phyloP scores from a whole-genome alignment of 2,888 invertebrate species.

The Athalia cordata region DNA sequence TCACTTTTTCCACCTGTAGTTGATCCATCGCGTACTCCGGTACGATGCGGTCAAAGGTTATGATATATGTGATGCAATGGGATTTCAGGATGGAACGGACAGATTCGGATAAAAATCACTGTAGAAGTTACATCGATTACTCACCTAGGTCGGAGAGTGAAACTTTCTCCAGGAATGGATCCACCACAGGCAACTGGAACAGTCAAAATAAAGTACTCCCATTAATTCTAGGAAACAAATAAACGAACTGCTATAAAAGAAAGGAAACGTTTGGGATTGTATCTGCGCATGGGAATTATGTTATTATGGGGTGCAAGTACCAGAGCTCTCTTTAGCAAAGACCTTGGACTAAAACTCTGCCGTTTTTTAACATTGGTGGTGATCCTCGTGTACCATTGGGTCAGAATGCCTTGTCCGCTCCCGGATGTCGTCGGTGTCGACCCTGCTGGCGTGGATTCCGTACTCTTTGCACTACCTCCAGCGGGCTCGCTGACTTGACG shows the following conservation, averaged over 20 bases:
- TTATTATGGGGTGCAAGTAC: constrained; percentile 54
- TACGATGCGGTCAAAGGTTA: too few species aligned
- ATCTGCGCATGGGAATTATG: not conserved
- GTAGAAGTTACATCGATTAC: constrained; percentile 64
- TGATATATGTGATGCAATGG: not conserved
- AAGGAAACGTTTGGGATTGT: not conserved
- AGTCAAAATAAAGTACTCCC: constrained; percentile 63
- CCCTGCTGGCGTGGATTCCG: constrained; percentile 13
- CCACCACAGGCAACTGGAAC: constrained; percentile 91
- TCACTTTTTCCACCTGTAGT: too few species aligned
- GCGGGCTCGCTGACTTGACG: constrained; percentile 66
- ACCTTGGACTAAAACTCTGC: constrained; percentile 64
- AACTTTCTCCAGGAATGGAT: constrained; percentile 93
- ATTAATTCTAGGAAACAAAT: not conserved
- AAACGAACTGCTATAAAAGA: not conserved
- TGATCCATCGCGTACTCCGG: too few species aligned
- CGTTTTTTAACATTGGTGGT: constrained; percentile 69
- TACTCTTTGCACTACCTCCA: constrained; percentile 41
- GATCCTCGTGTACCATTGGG: constrained; percentile 69
- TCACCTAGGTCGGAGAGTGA: constrained; percentile 85
- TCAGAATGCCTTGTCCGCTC: constrained; percentile 58
- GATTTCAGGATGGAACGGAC: not conserved
- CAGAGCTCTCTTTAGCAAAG: constrained; percentile 65
- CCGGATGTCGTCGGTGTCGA: constrained; percentile 58
- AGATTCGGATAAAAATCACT: not conserved